phyloP scores from a whole-genome alignment of 2,113 vertebrate species.

The Sceloporus tristichus region DNA sequence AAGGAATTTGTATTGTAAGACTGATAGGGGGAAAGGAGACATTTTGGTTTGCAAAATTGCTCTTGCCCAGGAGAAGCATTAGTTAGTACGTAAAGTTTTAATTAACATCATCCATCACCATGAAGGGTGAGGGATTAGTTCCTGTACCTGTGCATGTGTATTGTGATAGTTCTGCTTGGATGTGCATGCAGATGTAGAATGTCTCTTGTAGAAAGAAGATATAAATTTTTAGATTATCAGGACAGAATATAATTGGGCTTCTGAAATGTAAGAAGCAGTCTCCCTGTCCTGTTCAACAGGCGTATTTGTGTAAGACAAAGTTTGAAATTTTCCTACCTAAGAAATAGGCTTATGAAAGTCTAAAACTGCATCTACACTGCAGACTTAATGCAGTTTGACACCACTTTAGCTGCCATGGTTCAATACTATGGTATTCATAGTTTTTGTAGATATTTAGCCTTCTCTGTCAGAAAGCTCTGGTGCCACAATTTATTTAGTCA shows the following conservation, averaged over 20 bases:
- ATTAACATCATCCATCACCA: not conserved
- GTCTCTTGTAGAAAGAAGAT: rapidly evolving
- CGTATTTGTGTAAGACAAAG: not conserved
- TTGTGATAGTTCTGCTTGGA: slow-evolving; percentile 14
- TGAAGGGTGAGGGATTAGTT: slow-evolving; percentile 8
- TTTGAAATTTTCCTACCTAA: not conserved
- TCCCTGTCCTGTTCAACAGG: not conserved
- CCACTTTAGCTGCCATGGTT: too few species aligned
- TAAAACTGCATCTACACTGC: too few species aligned
- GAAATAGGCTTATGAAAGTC: not conserved
- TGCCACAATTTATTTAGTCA: too few species aligned
- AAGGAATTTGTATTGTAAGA: not conserved
- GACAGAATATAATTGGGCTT: slow-evolving; percentile 12
- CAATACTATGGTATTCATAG: too few species aligned
- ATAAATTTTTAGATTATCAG: not conserved
- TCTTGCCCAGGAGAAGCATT: not conserved
- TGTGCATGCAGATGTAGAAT: not conserved
- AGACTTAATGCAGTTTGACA: too few species aligned
- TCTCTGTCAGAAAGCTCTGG: too few species aligned
- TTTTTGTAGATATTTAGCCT: too few species aligned
- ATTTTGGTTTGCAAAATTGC: slow-evolving; percentile 5
- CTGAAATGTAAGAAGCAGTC: slow-evolving; percentile 8
- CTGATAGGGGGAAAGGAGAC: not conserved
- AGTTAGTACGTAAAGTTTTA: not conserved
- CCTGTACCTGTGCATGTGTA: not conserved